These are phyloP conservation scores for human DNA, from an alignment of 2,113 vertebrate species.

Conservation along the genomic window DNA sequence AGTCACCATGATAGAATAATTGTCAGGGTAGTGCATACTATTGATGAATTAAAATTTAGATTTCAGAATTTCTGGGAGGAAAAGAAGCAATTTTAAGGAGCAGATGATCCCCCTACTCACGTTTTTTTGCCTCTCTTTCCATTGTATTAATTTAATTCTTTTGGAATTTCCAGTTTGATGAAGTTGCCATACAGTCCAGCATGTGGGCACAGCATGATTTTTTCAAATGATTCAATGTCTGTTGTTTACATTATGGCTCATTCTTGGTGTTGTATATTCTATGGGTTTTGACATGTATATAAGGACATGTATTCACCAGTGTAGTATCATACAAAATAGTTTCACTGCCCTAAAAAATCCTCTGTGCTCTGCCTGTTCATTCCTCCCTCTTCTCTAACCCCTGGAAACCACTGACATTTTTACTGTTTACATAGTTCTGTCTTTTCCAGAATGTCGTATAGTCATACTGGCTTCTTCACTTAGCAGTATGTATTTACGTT, in stretches of 20 bases:
- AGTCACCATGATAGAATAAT: not conserved
- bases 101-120: not conserved
- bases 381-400: not conserved
- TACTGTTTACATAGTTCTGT: not conserved
- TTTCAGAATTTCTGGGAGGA: not conserved
- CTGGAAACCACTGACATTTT: not conserved
- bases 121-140: not conserved
- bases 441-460: not conserved
- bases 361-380: not conserved
- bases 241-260: not conserved
- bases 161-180: not conserved
- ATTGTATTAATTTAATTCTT: not conserved
- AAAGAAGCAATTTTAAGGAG: conserved; percentile 14
- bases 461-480: not conserved
- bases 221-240: not conserved
- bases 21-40: not conserved
- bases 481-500: not conserved
- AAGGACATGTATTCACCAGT: not conserved
- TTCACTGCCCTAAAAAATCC: not conserved
- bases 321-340: not conserved
- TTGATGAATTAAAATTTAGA: not conserved
- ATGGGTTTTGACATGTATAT: not conserved
- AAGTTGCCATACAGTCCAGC: not conserved
- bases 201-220: not conserved
- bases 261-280: not conserved